Evolutionary conservation across 2,113 vertebrate genomes (phyloP).

Genomic region (Apteryx owenii): DNA sequence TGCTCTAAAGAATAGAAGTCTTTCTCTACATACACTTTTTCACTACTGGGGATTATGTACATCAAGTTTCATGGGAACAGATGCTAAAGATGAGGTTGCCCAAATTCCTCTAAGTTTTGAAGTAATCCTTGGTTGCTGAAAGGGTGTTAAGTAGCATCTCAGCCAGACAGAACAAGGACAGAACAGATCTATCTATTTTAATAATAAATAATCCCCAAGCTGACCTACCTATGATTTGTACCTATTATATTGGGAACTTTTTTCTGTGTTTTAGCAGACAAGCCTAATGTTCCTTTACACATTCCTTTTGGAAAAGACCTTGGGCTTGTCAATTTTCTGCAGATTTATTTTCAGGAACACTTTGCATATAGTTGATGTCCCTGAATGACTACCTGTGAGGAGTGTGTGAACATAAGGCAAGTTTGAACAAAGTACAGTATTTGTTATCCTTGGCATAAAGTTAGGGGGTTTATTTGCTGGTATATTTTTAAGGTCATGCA

Average conservation of each 20-base stretch:
- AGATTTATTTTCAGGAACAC: background rate
- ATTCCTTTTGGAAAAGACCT: background rate
- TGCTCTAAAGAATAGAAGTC: background rate
- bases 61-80: background rate
- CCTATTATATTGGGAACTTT: background rate
- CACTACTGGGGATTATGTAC: background rate
- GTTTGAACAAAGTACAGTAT: background rate
- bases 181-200: background rate
- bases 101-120: background rate
- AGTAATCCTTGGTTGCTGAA: background rate
- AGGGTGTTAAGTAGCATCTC: background rate
- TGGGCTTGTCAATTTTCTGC: background rate
- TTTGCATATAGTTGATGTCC: background rate
- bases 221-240: background rate
- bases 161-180: background rate
- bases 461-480: background rate
- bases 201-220: background rate
- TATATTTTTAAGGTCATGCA: slow-evolving; percentile 21
- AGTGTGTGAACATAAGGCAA: background rate
- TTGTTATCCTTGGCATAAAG: background rate
- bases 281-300: background rate
- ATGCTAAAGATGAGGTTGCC: background rate
- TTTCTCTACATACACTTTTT: background rate
- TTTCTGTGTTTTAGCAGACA: background rate
- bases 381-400: background rate